Conservation (phyloP, 2,888 invertebrate species). For the Ophion obscuratus region DNA sequence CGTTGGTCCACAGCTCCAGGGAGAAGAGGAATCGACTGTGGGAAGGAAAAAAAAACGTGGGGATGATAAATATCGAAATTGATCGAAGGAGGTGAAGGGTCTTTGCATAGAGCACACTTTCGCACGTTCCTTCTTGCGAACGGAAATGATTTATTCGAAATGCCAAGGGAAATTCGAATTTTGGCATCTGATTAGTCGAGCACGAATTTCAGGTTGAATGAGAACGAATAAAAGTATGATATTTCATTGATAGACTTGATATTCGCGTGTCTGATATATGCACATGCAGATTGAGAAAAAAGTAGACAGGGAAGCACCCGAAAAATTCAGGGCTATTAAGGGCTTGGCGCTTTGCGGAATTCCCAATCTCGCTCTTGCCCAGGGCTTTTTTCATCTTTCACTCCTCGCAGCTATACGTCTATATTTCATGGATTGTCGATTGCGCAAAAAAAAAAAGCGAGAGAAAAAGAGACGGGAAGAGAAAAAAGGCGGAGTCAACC, state of each 20-base stretch:
- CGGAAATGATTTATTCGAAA: not conserved
- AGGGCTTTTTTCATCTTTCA: constrained; percentile 19
- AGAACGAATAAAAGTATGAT: too few species aligned
- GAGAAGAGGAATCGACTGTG: not conserved
- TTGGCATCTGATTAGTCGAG: not conserved
- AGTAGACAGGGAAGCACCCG: too few species aligned
- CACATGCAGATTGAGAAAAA: not conserved
- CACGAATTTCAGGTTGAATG: too few species aligned
- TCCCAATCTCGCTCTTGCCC: constrained; percentile 27
- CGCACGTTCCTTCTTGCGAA: not conserved
- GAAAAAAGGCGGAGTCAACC: not conserved
- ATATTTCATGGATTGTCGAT: constrained; percentile 61
- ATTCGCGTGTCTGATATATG: not conserved
- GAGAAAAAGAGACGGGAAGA: constrained; percentile 31
- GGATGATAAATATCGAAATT: not conserved
- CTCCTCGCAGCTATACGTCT: constrained; percentile 15
- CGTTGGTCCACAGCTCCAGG: not conserved
- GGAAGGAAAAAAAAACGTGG: not conserved
- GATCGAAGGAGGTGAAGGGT: not conserved
- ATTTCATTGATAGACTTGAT: not conserved
- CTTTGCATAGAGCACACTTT: not conserved
- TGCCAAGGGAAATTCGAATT: not conserved
- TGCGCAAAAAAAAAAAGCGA: not conserved
- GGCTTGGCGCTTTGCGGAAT: constrained; percentile 19
- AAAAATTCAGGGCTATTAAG: not conserved